These are phyloP conservation scores for Caenorhabditis plicata DNA, from an alignment of 2,888 invertebrate genomes.

Conservation along the genomic window DNA sequence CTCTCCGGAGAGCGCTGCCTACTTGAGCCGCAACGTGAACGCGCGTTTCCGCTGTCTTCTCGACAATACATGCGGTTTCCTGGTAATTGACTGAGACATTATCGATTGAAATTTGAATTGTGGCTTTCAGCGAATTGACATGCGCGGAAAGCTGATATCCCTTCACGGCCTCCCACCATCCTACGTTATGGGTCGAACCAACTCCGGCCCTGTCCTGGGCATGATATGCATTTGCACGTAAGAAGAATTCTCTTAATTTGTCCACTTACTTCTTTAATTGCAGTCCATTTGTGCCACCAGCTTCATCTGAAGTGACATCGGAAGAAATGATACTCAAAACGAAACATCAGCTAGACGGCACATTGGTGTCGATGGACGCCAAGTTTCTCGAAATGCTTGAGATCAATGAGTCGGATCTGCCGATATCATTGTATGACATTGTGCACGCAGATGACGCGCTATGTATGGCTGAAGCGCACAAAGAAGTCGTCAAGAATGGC, in stretches of 20 bases:
- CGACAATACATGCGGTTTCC: constrained; percentile 98
- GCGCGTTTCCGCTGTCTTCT: constrained; percentile 96
- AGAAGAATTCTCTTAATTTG: constrained; percentile 5
- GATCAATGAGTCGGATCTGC: constrained; percentile 45
- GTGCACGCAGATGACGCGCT: constrained; percentile 96
- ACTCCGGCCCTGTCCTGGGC: constrained; percentile 71
- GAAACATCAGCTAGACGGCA: constrained; percentile 93
- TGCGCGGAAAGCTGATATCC: constrained; percentile 91
- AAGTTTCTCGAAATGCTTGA: constrained; percentile 61
- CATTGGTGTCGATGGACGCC: constrained; percentile 56
- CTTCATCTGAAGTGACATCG: constrained; percentile 85
- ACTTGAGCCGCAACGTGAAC: constrained; percentile 89
- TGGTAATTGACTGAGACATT: constrained; percentile 78
- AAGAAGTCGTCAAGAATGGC: constrained; percentile 96
- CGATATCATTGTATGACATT: constrained; percentile 77
- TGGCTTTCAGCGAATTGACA: constrained; percentile 89
- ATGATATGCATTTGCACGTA: constrained; percentile 91
- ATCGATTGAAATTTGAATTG: background rate
- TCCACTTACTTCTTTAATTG: constrained; percentile 8
- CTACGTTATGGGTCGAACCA: constrained; percentile 66
- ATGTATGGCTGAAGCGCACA: constrained; percentile 96
- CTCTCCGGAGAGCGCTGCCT: constrained; percentile 40
- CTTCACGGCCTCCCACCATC: constrained; percentile 80
- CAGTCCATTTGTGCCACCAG: constrained; percentile 92
- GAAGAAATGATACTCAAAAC: constrained; percentile 99